phyloP scores from a whole-genome alignment of 2,888 invertebrate genomes.

The Tachina lurida region DNA sequence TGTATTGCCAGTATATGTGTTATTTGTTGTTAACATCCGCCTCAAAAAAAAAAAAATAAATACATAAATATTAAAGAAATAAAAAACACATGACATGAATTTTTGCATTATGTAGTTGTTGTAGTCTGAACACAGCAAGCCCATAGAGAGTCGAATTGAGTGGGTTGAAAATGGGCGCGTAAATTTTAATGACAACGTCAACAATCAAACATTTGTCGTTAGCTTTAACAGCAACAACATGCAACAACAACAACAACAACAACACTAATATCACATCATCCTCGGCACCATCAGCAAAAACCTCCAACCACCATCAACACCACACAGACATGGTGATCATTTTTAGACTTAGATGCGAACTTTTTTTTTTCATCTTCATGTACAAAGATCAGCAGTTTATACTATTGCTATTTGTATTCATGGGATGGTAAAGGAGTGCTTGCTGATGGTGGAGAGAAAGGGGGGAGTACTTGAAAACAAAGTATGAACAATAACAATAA shows the following conservation, averaged over 20 bases:
- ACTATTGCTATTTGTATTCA: slow-evolving; percentile 27
- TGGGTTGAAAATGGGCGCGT: slow-evolving; percentile 81
- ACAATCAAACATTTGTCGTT: slow-evolving; percentile 68
- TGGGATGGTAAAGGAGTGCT: slow-evolving; percentile 26
- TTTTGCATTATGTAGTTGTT: slow-evolving; percentile 36
- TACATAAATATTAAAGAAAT: neutral
- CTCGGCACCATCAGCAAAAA: slow-evolving; percentile 71
- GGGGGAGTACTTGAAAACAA: slow-evolving; percentile 14
- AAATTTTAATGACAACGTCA: slow-evolving; percentile 70
- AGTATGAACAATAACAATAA: slow-evolving; percentile 47
- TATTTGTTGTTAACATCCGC: slow-evolving; percentile 76
- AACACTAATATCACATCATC: slow-evolving; percentile 60
- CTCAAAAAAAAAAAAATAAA: slow-evolving; percentile 74
- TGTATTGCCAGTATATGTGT: slow-evolving; percentile 40
- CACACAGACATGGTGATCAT: slow-evolving; percentile 52
- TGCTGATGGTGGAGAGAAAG: neutral
- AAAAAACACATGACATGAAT: slow-evolving; percentile 51
- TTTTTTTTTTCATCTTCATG: slow-evolving; percentile 40
- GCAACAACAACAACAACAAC: slow-evolving; percentile 48
- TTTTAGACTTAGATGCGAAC: slow-evolving; percentile 57
- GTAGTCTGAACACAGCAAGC: slow-evolving; percentile 53
- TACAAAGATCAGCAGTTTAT: slow-evolving; percentile 62
- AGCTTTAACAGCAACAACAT: slow-evolving; percentile 37
- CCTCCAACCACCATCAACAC: slow-evolving; percentile 72
- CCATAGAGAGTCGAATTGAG: slow-evolving; percentile 75